A percentile compares a stretch with the other conserved stretches of the same genome.
phyloP scores from a whole-genome alignment of 2,797 vertebrate genomes.

The Centropyge bicolor region DNA sequence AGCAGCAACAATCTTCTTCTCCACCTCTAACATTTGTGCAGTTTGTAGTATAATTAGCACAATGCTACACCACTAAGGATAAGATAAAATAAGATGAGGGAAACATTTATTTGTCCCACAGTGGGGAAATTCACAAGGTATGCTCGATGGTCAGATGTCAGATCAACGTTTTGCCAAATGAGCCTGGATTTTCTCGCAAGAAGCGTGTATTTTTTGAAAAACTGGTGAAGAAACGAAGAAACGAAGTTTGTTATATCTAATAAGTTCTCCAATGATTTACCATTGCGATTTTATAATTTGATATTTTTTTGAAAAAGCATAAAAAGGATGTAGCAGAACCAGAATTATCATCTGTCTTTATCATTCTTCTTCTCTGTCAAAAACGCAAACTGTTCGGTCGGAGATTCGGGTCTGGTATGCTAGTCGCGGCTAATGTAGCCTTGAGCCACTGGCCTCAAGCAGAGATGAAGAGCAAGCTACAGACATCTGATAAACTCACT shows the following conservation, averaged over 20 bases:
- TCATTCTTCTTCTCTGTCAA: background rate
- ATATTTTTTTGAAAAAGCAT: background rate
- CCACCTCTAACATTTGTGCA: background rate
- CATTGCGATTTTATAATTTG: background rate
- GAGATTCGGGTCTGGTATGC: background rate
- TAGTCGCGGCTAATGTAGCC: background rate
- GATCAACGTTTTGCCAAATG: background rate
- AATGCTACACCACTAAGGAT: background rate
- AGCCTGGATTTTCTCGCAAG: background rate
- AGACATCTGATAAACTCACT: background rate
- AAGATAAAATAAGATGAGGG: background rate
- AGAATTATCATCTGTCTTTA: background rate
- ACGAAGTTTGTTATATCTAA: background rate
- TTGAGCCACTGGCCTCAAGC: conserved; percentile 11
- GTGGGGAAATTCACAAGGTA: too few species aligned
- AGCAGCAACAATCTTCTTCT: conserved; percentile 13
- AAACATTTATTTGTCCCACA: too few species aligned
- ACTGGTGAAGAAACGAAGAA: too few species aligned
- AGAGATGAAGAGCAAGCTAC: background rate
- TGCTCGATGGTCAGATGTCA: background rate
- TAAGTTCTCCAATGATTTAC: background rate
- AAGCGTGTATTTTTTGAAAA: background rate
- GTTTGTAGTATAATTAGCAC: conserved; percentile 10
- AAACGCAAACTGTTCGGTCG: background rate
- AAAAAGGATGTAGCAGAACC: background rate